Evolutionary conservation across 2,888 invertebrate species (phyloP).

Genomic region (Pteria penguin): DNA sequence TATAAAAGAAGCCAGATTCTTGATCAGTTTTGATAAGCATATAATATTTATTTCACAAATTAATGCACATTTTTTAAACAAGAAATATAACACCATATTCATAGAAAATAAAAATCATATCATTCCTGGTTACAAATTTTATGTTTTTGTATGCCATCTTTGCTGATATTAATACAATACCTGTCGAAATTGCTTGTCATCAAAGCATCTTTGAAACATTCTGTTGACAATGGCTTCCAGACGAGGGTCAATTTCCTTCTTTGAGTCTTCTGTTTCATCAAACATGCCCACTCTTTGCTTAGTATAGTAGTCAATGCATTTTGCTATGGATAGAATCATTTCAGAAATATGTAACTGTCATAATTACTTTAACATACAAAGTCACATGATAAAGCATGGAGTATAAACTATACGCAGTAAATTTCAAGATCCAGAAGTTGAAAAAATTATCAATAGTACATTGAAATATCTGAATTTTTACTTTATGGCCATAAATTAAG

Average conservation of each 20-base stretch:
- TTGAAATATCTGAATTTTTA: no score
- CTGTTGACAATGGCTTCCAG: slow-evolving; percentile 96
- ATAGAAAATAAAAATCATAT: not conserved
- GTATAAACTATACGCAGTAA: no score
- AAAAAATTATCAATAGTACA: no score
- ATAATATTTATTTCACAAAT: not conserved
- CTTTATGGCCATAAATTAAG: no score
- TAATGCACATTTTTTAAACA: not conserved
- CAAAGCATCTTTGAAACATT: slow-evolving; percentile 97
- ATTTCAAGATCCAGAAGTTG: no score
- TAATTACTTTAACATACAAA: no score
- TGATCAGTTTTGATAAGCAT: not conserved
- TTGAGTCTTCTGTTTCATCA: slow-evolving; percentile 85
- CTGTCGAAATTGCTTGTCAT: slow-evolving; percentile 96
- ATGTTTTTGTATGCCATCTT: no score
- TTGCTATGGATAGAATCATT: no score
- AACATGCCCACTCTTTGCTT: slow-evolving; percentile 87
- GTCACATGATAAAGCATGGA: no score
- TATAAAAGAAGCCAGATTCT: slow-evolving; percentile 8
- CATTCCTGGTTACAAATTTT: no score
- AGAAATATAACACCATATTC: not conserved
- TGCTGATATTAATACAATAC: no score
- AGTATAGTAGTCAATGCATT: slow-evolving; percentile 98
- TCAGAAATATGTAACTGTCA: no score
- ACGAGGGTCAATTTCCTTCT: slow-evolving; percentile 79